Conservation (phyloP, 2,888 invertebrate genomes). For the Coremacera marginata region DNA sequence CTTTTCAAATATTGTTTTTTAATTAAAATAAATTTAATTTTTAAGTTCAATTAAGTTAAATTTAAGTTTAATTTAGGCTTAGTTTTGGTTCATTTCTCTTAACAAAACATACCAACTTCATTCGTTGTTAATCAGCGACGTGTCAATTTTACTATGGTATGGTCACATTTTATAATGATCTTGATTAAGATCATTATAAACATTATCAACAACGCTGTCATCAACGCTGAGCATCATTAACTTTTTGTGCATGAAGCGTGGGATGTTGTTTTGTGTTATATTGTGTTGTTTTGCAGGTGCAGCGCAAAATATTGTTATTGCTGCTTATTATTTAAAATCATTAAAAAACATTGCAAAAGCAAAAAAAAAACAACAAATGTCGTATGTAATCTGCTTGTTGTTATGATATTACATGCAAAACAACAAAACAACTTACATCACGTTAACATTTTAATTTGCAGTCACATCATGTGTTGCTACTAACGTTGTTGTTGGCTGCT, state of each 20-base stretch:
- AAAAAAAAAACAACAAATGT: not conserved
- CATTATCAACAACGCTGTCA: not conserved
- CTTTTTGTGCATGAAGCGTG: constrained; percentile 10
- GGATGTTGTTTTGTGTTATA: not conserved
- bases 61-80: no score
- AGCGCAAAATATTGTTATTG: not conserved
- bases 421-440: constrained; percentile 10
- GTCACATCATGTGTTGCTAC: not conserved
- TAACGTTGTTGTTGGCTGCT: not conserved
- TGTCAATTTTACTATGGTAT: not conserved
- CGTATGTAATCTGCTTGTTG: not conserved
- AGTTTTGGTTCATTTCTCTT: no score
- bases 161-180: not conserved
- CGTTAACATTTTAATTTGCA: constrained; percentile 18
- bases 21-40: no score
- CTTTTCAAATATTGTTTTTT: no score
- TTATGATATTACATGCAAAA: not conserved
- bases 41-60: no score
- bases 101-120: no score
- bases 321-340: not conserved
- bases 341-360: not conserved
- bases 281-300: constrained; percentile 11
- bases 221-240: not conserved
- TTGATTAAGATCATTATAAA: not conserved
- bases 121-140: no score